Conservation (phyloP, 1,140 invertebrate species). For the Caenorhabditis tropicalis region DNA sequence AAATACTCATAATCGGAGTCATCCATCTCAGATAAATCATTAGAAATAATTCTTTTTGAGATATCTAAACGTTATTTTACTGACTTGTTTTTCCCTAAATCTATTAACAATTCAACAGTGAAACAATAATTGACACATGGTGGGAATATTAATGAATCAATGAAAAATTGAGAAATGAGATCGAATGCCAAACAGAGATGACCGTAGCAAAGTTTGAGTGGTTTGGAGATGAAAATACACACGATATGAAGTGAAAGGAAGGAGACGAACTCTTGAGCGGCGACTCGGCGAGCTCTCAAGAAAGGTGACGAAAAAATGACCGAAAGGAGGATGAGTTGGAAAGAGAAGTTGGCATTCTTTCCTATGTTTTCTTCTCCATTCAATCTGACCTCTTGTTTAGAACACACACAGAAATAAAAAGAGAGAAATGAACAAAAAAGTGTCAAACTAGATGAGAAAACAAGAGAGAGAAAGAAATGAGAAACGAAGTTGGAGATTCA, state of each 20-base stretch:
- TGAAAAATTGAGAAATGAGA: background rate
- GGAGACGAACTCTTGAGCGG: slow-evolving; percentile 40
- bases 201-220: slow-evolving; percentile 13
- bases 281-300: slow-evolving; percentile 30
- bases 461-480: background rate
- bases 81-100: background rate
- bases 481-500: slow-evolving; percentile 53
- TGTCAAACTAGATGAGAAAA: slow-evolving; percentile 34
- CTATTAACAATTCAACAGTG: background rate
- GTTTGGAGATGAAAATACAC: slow-evolving; percentile 7
- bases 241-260: background rate
- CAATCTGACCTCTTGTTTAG: slow-evolving; percentile 33
- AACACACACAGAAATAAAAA: background rate
- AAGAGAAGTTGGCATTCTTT: slow-evolving; percentile 5
- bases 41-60: background rate
- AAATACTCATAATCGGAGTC: background rate
- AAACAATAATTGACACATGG: slow-evolving; percentile 2
- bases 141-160: slow-evolving; percentile 2
- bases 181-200: background rate
- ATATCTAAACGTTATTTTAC: background rate
- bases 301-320: slow-evolving; percentile 43
- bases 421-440: slow-evolving; percentile 21
- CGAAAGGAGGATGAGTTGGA: background rate
- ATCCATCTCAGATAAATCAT: slow-evolving; percentile 2
- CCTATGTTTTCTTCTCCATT: background rate